These are phyloP conservation scores for Ctenomys sociabilis DNA, from an alignment of 2,113 vertebrate species.

Conservation along the genomic window DNA sequence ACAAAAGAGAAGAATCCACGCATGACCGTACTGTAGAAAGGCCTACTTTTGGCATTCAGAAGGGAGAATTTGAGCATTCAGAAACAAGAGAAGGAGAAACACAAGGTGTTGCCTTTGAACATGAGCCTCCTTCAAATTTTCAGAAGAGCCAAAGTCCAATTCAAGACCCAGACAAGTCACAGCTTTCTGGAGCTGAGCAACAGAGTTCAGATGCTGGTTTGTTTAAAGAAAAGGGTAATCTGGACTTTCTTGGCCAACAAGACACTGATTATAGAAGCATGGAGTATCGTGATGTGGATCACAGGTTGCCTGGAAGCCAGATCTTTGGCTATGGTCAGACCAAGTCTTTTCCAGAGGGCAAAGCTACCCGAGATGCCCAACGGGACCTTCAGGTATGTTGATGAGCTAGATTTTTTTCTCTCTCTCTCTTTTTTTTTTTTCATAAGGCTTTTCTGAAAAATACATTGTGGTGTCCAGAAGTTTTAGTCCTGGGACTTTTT, in stretches of 20 bases:
- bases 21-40: constrained; percentile 81
- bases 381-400: constrained; percentile 88
- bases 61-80: constrained; percentile 86
- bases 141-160: constrained; percentile 83
- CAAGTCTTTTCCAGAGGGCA: constrained; percentile 88
- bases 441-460: constrained; percentile 35
- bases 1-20: constrained; percentile 86
- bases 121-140: constrained; percentile 83
- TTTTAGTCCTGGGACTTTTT: background rate
- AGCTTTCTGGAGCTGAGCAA: constrained; percentile 84
- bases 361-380: constrained; percentile 87
- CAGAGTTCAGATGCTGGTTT: constrained; percentile 82
- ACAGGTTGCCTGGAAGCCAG: constrained; percentile 90
- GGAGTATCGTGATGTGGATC: constrained; percentile 97
- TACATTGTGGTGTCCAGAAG: background rate
- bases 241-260: constrained; percentile 90
- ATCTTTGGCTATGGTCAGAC: constrained; percentile 91
- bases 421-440: background rate
- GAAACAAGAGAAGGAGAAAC: constrained; percentile 86
- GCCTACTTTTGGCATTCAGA: constrained; percentile 84
- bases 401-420: background rate
- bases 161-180: constrained; percentile 87
- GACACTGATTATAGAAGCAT: constrained; percentile 92
- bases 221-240: constrained; percentile 85
- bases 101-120: constrained; percentile 82